These are phyloP conservation scores for Microctonus brassicae DNA, from an alignment of 2,888 invertebrate genomes.

Conservation along the genomic window DNA sequence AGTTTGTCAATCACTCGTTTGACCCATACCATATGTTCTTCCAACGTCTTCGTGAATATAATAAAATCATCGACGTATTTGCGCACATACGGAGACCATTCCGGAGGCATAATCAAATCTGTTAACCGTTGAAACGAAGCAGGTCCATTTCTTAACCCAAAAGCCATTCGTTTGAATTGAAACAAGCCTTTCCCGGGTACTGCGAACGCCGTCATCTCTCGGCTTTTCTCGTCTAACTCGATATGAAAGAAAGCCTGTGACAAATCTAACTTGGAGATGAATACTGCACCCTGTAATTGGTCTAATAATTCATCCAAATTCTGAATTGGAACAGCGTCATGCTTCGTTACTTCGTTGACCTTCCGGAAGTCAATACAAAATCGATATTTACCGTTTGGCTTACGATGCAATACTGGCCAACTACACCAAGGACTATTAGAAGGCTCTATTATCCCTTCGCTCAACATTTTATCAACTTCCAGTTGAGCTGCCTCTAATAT, in stretches of 20 bases:
- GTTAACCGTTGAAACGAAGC: conserved; percentile 10
- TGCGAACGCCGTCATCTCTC: conserved; percentile 40
- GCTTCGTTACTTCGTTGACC: conserved; percentile 49
- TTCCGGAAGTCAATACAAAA: conserved; percentile 52
- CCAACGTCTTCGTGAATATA: too few species aligned
- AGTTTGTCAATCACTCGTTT: background rate
- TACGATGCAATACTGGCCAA: conserved; percentile 50
- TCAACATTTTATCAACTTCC: conserved; percentile 54
- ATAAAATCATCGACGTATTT: conserved; percentile 3
- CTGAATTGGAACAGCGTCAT: conserved; percentile 15
- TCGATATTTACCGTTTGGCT: conserved; percentile 49
- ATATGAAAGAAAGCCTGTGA: conserved; percentile 52
- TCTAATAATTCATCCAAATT: background rate
- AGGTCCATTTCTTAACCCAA: conserved; percentile 5
- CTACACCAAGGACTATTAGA: conserved; percentile 48
- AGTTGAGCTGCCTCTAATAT: too few species aligned
- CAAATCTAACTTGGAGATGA: conserved; percentile 51
- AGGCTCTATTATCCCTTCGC: conserved; percentile 47
- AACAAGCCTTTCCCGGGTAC: conserved; percentile 43
- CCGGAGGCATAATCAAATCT: too few species aligned
- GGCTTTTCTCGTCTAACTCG: conserved; percentile 37
- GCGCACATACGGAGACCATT: too few species aligned
- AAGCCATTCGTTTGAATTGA: conserved; percentile 39
- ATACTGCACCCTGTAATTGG: conserved; percentile 34
- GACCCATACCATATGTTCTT: background rate